These are phyloP conservation scores for Ellobium chinense DNA, from an alignment of 2,888 invertebrate species.

Conservation along the genomic window DNA sequence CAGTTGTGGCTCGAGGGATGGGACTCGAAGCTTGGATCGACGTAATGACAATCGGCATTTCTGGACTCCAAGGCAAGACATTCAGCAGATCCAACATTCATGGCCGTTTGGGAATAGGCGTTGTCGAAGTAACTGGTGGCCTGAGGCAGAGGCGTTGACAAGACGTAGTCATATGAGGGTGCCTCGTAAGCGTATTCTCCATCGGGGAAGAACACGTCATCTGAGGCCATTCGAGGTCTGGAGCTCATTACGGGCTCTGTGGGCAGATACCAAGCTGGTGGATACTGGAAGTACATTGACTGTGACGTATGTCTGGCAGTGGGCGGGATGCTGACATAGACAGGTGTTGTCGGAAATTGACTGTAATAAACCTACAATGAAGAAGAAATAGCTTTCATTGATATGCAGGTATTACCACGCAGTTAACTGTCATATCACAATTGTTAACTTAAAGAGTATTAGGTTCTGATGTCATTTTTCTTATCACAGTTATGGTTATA, in stretches of 20 bases:
- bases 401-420: too few species aligned
- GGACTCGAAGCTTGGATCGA: background rate
- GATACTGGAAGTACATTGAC: slow-evolving; percentile 6
- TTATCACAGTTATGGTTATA: too few species aligned
- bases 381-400: too few species aligned
- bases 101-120: background rate
- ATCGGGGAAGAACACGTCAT: slow-evolving; percentile 13
- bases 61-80: background rate
- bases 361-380: slow-evolving; percentile 11
- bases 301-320: background rate
- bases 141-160: background rate
- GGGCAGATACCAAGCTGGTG: background rate
- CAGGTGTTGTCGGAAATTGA: background rate
- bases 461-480: too few species aligned
- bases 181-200: background rate
- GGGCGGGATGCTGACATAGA: background rate
- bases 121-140: background rate
- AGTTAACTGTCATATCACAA: too few species aligned
- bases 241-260: background rate
- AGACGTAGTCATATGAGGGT: background rate
- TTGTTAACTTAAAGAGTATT: too few species aligned
- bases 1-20: background rate
- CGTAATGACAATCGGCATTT: background rate
- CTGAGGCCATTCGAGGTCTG: background rate
- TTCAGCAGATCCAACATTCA: too few species aligned